phyloP scores from a whole-genome alignment of 2,888 invertebrate species.

The Hybos culiciformis region DNA sequence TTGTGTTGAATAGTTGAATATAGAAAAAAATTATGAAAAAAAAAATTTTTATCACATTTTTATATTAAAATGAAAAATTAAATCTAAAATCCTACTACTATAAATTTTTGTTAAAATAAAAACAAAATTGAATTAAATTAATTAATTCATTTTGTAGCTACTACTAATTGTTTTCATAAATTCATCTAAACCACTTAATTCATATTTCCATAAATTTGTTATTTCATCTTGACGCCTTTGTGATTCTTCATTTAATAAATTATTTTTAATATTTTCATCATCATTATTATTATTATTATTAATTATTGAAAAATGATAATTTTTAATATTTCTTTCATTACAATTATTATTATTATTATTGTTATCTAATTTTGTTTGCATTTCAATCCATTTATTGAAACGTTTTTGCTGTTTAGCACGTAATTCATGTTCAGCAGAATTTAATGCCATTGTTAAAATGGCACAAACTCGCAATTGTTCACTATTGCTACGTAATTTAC shows the following conservation, averaged over 20 bases:
- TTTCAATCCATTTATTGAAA: conserved; percentile 38
- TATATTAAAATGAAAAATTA: neutral
- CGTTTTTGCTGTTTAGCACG: conserved; percentile 41
- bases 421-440: conserved; percentile 40
- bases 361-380: conserved; percentile 26
- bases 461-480: conserved; percentile 43
- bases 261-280: neutral
- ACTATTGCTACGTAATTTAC: conserved; percentile 35
- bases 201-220: conserved; percentile 35
- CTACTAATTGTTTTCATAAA: conserved; percentile 43
- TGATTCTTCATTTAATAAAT: neutral
- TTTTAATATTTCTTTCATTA: neutral
- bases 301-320: neutral
- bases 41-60: neutral
- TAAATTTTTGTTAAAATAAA: too few species aligned
- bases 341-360: conserved; percentile 1
- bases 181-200: conserved; percentile 42
- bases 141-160: too few species aligned
- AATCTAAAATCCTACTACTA: too few species aligned
- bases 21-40: neutral
- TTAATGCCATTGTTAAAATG: conserved; percentile 40
- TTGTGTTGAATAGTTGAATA: neutral
- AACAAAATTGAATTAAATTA: too few species aligned
- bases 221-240: conserved; percentile 12
- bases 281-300: neutral